Evolutionary conservation across 2,113 vertebrate genomes (phyloP), one percentile per base, ranked within the genome.

Genomic region (Oenanthe oenanthe): DNA sequence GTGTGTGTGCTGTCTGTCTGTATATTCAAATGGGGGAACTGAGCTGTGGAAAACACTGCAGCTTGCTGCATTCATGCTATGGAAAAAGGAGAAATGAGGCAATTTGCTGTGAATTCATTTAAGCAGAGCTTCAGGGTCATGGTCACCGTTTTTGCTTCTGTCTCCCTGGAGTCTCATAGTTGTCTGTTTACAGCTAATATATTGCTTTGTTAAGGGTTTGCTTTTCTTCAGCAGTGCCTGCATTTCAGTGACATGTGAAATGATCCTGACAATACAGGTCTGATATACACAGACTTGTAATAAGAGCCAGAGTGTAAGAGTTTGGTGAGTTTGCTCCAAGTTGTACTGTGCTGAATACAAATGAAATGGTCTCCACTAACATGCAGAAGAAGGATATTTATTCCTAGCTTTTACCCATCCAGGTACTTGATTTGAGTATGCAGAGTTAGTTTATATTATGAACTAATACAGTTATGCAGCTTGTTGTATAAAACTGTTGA

Each of bases 121-220:
- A 76, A 83, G 15, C 24, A 83, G 75, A 92, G 13, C 34, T 88
- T 83, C 71, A 42, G 83, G 72, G 83, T 78, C 85, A 62, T 18
- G 17, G 71, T 73, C 36, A 80, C 57, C 54, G 29, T 54, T 92
- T 83, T 73, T 88, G 42, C 36, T 92, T 94, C 88, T 57, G 22
- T 71, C 28, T 93, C 67, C 19, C 31, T 86, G 60, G 58, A 68
- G 60, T 66, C 67, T 86, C 79, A 70, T 43, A 47, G 22, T 83
- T 95, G 57, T 28, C 81, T 85, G 32, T 90, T 81, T 85, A 77
- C 22, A 77, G 67, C 29, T 92, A 76, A 92, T 76, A 50, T 34
- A 82, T 90, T 76, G 45, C 50, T 92, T 93, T 81, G 56, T 63
- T 76, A 90, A 88, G 43, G 31, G 60, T 93, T 90, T 88, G 56